Percentiles rank a stretch among this genome's conserved stretches.
Evolutionary conservation across 2,113 vertebrate species (phyloP).

Genomic region (Mobula hypostoma): DNA sequence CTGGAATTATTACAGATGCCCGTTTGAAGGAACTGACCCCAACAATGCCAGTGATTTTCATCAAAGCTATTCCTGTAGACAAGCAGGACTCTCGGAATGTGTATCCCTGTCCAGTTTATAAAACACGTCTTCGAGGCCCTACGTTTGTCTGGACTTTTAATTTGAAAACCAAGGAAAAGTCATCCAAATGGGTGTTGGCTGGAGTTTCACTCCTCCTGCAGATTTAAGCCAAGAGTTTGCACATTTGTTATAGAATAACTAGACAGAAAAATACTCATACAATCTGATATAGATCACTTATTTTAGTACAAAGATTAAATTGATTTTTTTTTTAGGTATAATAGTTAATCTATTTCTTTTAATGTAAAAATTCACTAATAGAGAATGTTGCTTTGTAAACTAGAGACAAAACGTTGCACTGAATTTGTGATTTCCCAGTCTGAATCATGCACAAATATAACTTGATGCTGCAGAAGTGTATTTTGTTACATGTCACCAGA

Average conservation of each 20-base stretch:
- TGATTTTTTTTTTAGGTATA: background rate
- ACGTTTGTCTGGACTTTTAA: slow-evolving; percentile 91
- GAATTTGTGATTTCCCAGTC: slow-evolving; percentile 14
- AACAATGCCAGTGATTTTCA: slow-evolving; percentile 75
- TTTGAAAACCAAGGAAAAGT: slow-evolving; percentile 80
- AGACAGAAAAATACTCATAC: background rate
- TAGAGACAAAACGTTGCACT: background rate
- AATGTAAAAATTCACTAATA: background rate
- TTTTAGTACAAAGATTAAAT: background rate
- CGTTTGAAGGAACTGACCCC: slow-evolving; percentile 83
- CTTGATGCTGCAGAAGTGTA: background rate
- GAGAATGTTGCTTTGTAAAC: background rate
- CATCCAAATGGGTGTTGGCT: slow-evolving; percentile 86
- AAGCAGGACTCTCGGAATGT: slow-evolving; percentile 66
- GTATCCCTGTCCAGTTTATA: slow-evolving; percentile 86
- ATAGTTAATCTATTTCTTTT: background rate
- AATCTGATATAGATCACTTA: background rate
- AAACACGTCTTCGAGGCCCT: slow-evolving; percentile 77
- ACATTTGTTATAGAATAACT: background rate
- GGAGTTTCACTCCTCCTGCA: slow-evolving; percentile 86
- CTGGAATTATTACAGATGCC: slow-evolving; percentile 69
- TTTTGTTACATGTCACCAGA: background rate
- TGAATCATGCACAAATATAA: slow-evolving; percentile 2
- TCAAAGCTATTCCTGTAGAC: slow-evolving; percentile 74
- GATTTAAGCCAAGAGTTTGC: slow-evolving; percentile 48